Conservation (phyloP, 2,888 invertebrate species). For the Nudaria mundana region DNA sequence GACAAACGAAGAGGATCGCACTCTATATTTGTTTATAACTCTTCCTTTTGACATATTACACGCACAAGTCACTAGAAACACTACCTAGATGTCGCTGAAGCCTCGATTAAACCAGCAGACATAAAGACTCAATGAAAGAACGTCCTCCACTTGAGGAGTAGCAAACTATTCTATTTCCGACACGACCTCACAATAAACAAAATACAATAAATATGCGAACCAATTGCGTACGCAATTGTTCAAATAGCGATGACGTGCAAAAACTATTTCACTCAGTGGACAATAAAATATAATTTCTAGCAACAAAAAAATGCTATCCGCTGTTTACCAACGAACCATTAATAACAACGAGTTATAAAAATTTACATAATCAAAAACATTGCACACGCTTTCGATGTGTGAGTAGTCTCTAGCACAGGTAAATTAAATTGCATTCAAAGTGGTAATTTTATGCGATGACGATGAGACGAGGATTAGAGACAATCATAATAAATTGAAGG, state of each 20-base stretch:
- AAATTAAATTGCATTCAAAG: constrained; percentile 1
- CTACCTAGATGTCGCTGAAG: constrained; percentile 4
- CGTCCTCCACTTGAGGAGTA: constrained; percentile 17
- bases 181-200: constrained; percentile 17
- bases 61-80: neutral
- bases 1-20: constrained; percentile 31
- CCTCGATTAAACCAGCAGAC: neutral
- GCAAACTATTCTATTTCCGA: constrained; percentile 11
- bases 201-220: constrained; percentile 18
- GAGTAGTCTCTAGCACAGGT: neutral
- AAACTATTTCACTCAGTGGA: constrained; percentile 22
- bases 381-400: neutral
- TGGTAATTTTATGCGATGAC: no score
- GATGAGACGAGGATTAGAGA: no score
- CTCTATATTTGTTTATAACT: constrained; percentile 22
- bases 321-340: constrained; percentile 11
- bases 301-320: constrained; percentile 25
- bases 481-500: constrained; percentile 20
- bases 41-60: constrained; percentile 30
- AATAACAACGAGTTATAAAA: no score
- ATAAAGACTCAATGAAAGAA: constrained; percentile 13
- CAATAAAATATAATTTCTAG: constrained; percentile 22
- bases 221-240: constrained; percentile 23
- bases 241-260: constrained; percentile 23
- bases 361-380: neutral